A percentile compares a stretch with the other conserved stretches of the same genome.
Evolutionary conservation across 2,113 vertebrate genomes (phyloP).

Genomic region (Pycnonotus jocosus): DNA sequence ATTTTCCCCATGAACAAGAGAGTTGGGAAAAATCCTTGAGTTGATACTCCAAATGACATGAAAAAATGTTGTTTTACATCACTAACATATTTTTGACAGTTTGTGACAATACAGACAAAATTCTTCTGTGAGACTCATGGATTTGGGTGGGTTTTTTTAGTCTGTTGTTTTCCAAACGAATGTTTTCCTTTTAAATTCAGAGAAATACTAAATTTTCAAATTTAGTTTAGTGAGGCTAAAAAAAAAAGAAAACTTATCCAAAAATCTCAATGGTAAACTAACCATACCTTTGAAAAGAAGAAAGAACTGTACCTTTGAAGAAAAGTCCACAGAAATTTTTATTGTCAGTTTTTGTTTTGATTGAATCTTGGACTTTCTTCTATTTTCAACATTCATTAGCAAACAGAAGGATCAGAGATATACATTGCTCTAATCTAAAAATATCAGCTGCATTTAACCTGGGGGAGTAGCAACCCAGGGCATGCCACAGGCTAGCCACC

Average conservation of each 20-base stretch:
- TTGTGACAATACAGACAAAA: background rate
- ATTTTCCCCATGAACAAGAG: fast-evolving
- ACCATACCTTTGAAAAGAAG: background rate
- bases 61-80: background rate
- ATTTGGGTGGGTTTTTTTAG: background rate
- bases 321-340: background rate
- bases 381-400: background rate
- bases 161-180: background rate
- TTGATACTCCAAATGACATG: background rate
- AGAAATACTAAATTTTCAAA: background rate
- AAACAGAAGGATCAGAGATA: background rate
- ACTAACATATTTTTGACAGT: background rate
- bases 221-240: background rate
- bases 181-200: background rate
- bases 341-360: background rate
- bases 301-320: background rate
- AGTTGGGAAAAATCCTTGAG: background rate
- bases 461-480: background rate
- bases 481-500: background rate
- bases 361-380: background rate
- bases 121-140: background rate
- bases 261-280: background rate
- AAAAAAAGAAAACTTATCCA: background rate
- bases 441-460: background rate
- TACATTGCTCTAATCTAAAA: background rate